phyloP scores from a whole-genome alignment of 2,888 invertebrate genomes.

The Sympetrum striolatum region DNA sequence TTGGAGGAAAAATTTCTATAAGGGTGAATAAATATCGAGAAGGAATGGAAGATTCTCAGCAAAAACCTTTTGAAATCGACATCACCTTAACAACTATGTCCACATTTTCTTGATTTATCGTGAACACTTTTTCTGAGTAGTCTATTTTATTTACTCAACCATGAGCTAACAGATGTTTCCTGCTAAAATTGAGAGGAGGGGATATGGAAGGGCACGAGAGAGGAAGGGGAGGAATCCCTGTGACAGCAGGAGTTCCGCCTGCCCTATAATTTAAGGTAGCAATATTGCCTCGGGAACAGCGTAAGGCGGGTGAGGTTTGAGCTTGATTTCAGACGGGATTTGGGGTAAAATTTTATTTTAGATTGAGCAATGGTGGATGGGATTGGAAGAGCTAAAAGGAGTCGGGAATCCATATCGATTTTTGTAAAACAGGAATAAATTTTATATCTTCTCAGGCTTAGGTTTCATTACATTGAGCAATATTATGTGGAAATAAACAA shows the following conservation, averaged over 20 bases:
- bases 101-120: not conserved
- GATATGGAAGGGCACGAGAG: not conserved
- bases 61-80: not conserved
- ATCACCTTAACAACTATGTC: not conserved
- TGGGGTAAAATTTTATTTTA: not conserved
- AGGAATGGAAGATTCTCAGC: not conserved
- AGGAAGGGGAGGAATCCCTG: not conserved
- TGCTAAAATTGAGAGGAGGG: not conserved
- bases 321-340: not conserved
- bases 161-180: not conserved
- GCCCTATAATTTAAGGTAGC: slow-evolving; percentile 16
- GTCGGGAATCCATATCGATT: not conserved
- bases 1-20: too few relatives aligned
- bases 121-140: not conserved
- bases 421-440: not conserved
- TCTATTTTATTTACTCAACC: not conserved
- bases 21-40: too few relatives aligned
- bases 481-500: too few relatives aligned
- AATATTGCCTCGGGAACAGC: not conserved
- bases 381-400: not conserved
- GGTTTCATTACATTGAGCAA: too few relatives aligned
- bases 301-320: not conserved
- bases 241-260: slow-evolving; percentile 3
- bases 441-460: too few relatives aligned
- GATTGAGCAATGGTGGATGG: not conserved